These are phyloP conservation scores for Poeciliopsis gracilis DNA, from an alignment of 2,797 vertebrate genomes.

Conservation along the genomic window DNA sequence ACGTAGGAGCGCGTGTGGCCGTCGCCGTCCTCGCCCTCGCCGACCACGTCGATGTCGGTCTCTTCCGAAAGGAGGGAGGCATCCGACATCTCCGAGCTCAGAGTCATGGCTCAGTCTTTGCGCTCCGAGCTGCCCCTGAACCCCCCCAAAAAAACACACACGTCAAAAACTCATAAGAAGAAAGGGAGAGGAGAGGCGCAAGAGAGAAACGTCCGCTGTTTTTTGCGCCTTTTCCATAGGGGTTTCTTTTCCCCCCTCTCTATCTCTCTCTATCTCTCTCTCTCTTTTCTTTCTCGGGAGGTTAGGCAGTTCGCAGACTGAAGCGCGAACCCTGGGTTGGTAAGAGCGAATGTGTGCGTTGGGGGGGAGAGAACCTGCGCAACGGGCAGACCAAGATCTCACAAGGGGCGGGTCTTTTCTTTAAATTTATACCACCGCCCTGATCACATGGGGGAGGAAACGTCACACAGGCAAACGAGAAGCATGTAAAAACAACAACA, in stretches of 20 bases:
- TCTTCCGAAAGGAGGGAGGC: conserved; percentile 93
- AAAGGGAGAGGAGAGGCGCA: conserved; percentile 55
- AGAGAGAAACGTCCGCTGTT: conserved; percentile 57
- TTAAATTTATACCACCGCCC: conserved; percentile 79
- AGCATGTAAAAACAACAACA: conserved; percentile 46
- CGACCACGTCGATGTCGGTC: conserved; percentile 95
- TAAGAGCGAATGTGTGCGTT: conserved; percentile 4
- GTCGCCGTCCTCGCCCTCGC: conserved; percentile 90
- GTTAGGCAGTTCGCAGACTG: conserved; percentile 3
- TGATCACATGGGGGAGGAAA: conserved; percentile 85
- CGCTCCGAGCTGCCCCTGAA: conserved; percentile 50
- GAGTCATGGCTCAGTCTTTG: conserved; percentile 87
- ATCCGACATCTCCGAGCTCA: conserved; percentile 96
- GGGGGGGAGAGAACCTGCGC: conserved; percentile 62
- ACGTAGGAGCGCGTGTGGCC: conserved; percentile 81
- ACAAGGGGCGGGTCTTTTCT: conserved; percentile 85
- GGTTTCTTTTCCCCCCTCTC: conserved; percentile 17
- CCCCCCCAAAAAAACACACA: conserved; percentile 42
- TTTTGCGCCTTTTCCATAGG: conserved; percentile 73
- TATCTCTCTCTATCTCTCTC: too few species aligned
- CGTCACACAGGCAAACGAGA: conserved; percentile 71
- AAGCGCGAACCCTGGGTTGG: conserved; percentile 46
- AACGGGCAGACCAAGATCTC: conserved; percentile 83
- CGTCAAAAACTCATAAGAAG: conserved; percentile 73
- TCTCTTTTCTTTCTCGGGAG: not conserved